Base-by-base conservation (phyloP, 2,888 invertebrate species). In the Argyra leucocephala region DNA sequence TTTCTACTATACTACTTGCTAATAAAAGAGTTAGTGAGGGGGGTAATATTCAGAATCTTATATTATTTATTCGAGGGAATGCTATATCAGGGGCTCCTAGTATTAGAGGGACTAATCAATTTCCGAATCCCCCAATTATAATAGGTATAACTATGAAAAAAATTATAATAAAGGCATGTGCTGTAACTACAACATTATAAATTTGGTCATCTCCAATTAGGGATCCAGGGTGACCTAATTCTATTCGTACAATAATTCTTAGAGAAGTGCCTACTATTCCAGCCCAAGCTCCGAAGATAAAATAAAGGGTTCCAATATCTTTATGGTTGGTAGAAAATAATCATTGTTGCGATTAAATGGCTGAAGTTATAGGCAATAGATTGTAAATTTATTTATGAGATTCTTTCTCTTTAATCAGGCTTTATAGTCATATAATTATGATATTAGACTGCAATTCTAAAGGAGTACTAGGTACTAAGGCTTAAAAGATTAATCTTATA, bases 61-160 rank as follows among this genome's bases (percentile, higher is more conserved):
- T 86, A 82, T 90, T 90, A 84, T 91, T 91, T 83, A 91, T 83
- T 75, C 89, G 89, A 0, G 90, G 90, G 64, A 90, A 91, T 12
- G 88, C 87, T 82, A 91, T 90, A 83, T 92, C 91, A 3, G 89
- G 88, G 0, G 87, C 86, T 69, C 87, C 88, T 74, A 91, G 72
- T 82, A 91, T 88, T 79, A 91, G 71, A 6, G 90, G 90, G 0
- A 90, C 81, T 77, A 91, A 73, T 85, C 89, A 91, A 79, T 92
- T 92, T 68, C 91, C 91, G 82, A 91, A 91, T 73, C 90, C 90
- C 65, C 90, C 90, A 82, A 88, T 86, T 84, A 88, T 84, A 81
- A 87, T 84, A 9, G 86, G 86, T 81, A 87, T 86, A 62, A 86
- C 85, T 81, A 88, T 85, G 81, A 88, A 89, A 81, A 90, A 90